A percentile compares a stretch with the other conserved stretches of the same genome.
Evolutionary conservation across 2,888 invertebrate species (phyloP).

Genomic region (Tinea trinotella): DNA sequence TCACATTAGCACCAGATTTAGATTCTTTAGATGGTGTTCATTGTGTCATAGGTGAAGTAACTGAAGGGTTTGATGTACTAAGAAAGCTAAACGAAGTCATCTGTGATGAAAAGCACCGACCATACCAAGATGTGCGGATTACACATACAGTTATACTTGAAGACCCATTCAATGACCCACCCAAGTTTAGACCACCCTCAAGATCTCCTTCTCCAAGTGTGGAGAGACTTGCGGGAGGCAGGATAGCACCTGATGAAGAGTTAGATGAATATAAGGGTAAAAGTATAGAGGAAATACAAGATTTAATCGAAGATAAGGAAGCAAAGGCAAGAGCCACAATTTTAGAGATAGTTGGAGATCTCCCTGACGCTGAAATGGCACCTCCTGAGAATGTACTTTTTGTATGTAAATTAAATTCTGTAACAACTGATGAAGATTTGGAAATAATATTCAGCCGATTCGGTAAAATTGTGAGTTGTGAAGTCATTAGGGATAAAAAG

Average conservation of each 20-base stretch:
- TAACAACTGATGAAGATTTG: conserved; percentile 96
- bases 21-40: conserved; percentile 92
- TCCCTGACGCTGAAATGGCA: conserved; percentile 97
- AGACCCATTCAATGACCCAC: conserved; percentile 95
- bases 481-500: conserved; percentile 95
- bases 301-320: conserved; percentile 91
- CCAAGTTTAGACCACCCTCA: conserved; percentile 81
- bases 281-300: conserved; percentile 86
- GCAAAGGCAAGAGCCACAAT: conserved; percentile 97
- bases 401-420: conserved; percentile 98
- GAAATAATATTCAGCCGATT: conserved; percentile 98
- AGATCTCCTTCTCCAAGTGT: conserved; percentile 91
- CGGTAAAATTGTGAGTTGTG: conserved; percentile 93
- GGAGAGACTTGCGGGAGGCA: conserved; percentile 85
- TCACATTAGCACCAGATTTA: conserved; percentile 90
- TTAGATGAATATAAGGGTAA: conserved; percentile 92
- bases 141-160: conserved; percentile 96
- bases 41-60: conserved; percentile 96
- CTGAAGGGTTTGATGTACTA: conserved; percentile 91
- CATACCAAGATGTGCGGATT: conserved; percentile 95
- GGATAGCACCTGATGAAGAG: conserved; percentile 94
- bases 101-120: conserved; percentile 90
- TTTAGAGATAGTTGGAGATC: conserved; percentile 97
- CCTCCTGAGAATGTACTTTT: conserved; percentile 99
- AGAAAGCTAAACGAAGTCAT: conserved; percentile 94